Percentiles rank a stretch among this genome's conserved stretches.
Evolutionary conservation across 2,113 vertebrate genomes (phyloP).

Genomic region (Bubo scandiacus): DNA sequence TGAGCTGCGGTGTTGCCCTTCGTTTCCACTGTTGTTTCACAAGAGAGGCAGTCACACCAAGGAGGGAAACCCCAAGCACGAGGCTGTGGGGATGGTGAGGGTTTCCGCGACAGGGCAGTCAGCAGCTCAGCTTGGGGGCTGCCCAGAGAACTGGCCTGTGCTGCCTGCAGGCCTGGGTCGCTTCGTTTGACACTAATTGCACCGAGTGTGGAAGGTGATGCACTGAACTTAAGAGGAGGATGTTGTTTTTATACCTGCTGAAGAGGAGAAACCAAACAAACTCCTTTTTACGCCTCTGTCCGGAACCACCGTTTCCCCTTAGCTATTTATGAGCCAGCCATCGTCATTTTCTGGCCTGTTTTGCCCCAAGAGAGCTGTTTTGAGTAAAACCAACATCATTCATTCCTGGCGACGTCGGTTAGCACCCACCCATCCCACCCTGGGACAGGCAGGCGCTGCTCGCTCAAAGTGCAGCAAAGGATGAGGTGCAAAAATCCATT

Average conservation of each 20-base stretch:
- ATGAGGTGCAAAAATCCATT: background rate
- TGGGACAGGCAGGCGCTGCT: background rate
- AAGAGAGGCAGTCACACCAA: background rate
- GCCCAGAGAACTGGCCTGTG: too few species aligned
- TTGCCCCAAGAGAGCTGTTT: background rate
- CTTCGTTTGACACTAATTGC: background rate
- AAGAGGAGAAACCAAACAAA: slow-evolving; percentile 4
- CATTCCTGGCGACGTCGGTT: background rate
- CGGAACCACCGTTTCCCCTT: background rate
- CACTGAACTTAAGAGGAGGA: background rate
- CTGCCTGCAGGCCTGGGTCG: background rate
- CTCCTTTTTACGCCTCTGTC: background rate
- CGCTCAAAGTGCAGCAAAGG: fast-evolving
- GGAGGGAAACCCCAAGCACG: background rate
- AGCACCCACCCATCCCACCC: background rate
- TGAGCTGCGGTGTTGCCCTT: background rate
- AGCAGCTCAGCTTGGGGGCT: background rate
- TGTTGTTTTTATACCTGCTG: slow-evolving; percentile 4
- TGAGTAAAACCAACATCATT: background rate
- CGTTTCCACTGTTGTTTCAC: background rate
- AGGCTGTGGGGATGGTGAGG: background rate
- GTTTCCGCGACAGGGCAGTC: background rate
- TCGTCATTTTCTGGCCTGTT: background rate
- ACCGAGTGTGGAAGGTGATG: background rate
- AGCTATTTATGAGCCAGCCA: background rate